A percentile compares a stretch with the other conserved stretches of the same genome.
Evolutionary conservation across 1,140 invertebrate genomes (phyloP).

Genomic region (Muscidifurax raptorellus): DNA sequence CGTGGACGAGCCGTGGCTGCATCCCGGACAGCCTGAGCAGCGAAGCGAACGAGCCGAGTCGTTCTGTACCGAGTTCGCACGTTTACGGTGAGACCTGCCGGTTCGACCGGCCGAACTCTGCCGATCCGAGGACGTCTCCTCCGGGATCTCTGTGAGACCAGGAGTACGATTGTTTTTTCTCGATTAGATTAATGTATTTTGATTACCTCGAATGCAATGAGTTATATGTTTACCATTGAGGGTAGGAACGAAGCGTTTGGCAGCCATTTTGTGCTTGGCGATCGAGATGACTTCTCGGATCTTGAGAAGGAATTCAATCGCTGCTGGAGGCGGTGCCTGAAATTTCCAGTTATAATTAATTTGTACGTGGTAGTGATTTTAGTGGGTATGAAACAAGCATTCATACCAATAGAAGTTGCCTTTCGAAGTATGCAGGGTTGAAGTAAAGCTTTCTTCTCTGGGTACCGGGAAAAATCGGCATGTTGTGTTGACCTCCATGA

Average conservation of each 20-base stretch:
- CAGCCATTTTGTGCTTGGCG: conserved; percentile 89
- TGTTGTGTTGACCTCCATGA: conserved; percentile 71
- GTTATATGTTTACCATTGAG: conserved; percentile 75
- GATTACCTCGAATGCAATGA: neutral
- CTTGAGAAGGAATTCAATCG: conserved; percentile 89
- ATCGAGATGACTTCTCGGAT: conserved; percentile 92
- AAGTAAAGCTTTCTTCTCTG: conserved; percentile 88
- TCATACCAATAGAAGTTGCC: conserved; percentile 86
- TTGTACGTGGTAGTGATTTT: neutral
- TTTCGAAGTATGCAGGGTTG: conserved; percentile 92
- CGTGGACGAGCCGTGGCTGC: conserved; percentile 66
- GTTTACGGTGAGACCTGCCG: conserved; percentile 56
- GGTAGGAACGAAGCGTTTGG: conserved; percentile 87
- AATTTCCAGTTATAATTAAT: conserved; percentile 40
- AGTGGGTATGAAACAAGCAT: neutral
- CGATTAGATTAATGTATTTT: neutral
- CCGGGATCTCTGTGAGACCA: conserved; percentile 80
- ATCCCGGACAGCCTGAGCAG: conserved; percentile 82
- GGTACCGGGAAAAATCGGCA: conserved; percentile 73
- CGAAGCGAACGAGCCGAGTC: conserved; percentile 55
- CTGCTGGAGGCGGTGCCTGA: conserved; percentile 89
- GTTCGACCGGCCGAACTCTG: conserved; percentile 56
- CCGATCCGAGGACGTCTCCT: conserved; percentile 75
- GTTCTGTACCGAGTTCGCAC: neutral
- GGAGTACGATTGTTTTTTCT: neutral